Evolutionary conservation across 2,113 vertebrate species (phyloP).

Genomic region (Loxodonta africana): DNA sequence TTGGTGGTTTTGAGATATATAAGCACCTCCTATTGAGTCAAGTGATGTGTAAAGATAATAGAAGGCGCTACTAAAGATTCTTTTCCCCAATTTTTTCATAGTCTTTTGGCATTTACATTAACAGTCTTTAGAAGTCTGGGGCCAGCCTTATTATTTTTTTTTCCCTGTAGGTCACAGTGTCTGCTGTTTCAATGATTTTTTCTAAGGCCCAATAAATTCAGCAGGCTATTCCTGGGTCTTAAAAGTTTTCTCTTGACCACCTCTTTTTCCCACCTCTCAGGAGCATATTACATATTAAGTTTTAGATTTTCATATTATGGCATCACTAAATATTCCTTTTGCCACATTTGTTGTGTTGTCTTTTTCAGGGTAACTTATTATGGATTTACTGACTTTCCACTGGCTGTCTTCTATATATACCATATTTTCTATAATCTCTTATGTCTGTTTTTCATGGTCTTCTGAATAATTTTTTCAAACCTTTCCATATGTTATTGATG

Average conservation of each 20-base stretch:
- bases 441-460: background rate
- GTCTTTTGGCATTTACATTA: background rate
- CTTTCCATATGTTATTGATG: background rate
- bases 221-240: background rate
- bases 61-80: background rate
- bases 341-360: background rate
- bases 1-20: background rate
- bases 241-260: background rate
- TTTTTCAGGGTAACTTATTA: background rate
- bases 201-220: background rate
- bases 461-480: background rate
- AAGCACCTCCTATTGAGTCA: background rate
- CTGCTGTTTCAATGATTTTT: background rate
- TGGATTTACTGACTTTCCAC: background rate
- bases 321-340: background rate
- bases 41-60: background rate
- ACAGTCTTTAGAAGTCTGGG: background rate
- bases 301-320: background rate
- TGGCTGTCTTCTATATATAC: background rate
- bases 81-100: background rate
- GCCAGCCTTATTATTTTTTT: background rate
- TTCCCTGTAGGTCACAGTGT: background rate
- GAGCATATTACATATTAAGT: background rate
- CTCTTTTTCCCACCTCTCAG: background rate
- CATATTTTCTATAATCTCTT: background rate